Evolutionary conservation across 1,140 invertebrate genomes (phyloP), one percentile per base, ranked within the genome.

Genomic region (Heliconius himera): DNA sequence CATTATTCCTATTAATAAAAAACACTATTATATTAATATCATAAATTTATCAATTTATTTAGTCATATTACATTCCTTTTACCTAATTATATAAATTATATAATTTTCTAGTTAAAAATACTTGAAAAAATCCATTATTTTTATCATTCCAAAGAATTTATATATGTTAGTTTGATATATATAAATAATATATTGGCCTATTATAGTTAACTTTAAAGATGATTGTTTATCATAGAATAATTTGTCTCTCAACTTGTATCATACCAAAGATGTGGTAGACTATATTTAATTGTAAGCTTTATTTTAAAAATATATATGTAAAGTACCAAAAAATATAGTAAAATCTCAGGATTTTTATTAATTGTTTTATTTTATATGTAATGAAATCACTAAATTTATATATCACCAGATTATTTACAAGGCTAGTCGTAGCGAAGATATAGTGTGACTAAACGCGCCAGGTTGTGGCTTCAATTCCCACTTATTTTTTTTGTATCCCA

Each of bases 271-370:
- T 66, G 26, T 26, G 20, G 8, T 66, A 66, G 60, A 29, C 16
- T 29, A 16, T 66, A 66, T 22, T 66, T 66, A 66, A 66, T 29
- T 66, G 26, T 66, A 66, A 66, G 60, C 60, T 66, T 66, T 66
- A 66, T 66, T 66, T 66, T 26, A 66, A 66, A 26, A 66, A 66
- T 66, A 66, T 66, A 6, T 29, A 66, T 66, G 60, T 60, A 60
- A 60, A 22, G n/a, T 66, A 66, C 26, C 60, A 66, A 66, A 66
- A 66, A 11, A 22, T 66, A 26, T 66, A 66, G 26, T 66, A 18
- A 66, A 66, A 29, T 66, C 60, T 29, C 22, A 29, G 60, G 60
- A 66, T 66, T 66, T 66, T 29, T 26, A 66, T 29, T 9, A 26
- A 26, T 66, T 18, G 9, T 26, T 29, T 66, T 29, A 66, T 66